Percentiles rank a stretch among this genome's conserved stretches.
phyloP scores from a whole-genome alignment of 1,140 invertebrate genomes.

The Chrysoperla carnea region DNA sequence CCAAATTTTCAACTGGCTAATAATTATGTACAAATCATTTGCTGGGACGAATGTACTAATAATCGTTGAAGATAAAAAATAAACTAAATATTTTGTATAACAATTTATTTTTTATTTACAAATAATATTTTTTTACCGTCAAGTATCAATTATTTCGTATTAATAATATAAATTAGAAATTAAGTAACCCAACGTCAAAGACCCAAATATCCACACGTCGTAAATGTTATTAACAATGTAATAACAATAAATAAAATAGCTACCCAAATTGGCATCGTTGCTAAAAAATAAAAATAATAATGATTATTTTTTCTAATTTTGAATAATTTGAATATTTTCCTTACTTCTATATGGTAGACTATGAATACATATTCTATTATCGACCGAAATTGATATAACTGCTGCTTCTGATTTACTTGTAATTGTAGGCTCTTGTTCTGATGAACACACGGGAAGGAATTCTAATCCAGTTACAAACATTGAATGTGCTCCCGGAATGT shows the following conservation, averaged over 20 bases:
- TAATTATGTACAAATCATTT: too few relatives aligned
- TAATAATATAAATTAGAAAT: too few relatives aligned
- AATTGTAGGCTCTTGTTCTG: slow-evolving; percentile 26
- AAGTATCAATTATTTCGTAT: too few relatives aligned
- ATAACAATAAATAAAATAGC: slow-evolving; percentile 52
- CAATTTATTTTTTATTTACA: too few relatives aligned
- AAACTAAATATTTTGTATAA: too few relatives aligned
- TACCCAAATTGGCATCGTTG: slow-evolving; percentile 57
- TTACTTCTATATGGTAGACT: slow-evolving; percentile 68
- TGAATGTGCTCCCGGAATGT: slow-evolving; percentile 67
- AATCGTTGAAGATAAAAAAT: too few relatives aligned
- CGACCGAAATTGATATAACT: slow-evolving; percentile 84
- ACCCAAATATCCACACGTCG: slow-evolving; percentile 60
- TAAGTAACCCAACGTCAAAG: slow-evolving; percentile 33
- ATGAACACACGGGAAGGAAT: slow-evolving; percentile 52
- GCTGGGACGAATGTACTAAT: too few relatives aligned
- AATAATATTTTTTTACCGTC: too few relatives aligned
- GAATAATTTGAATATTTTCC: slow-evolving; percentile 14
- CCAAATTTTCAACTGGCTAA: too few relatives aligned
- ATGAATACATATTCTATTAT: slow-evolving; percentile 84
- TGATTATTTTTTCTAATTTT: neutral
- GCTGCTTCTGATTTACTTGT: slow-evolving; percentile 62
- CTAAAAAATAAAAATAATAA: slow-evolving; percentile 27
- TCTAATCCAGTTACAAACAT: slow-evolving; percentile 90
- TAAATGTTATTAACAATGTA: slow-evolving; percentile 55